phyloP scores from a whole-genome alignment of 2,797 vertebrate genomes.

The Pempheris klunzingeri region DNA sequence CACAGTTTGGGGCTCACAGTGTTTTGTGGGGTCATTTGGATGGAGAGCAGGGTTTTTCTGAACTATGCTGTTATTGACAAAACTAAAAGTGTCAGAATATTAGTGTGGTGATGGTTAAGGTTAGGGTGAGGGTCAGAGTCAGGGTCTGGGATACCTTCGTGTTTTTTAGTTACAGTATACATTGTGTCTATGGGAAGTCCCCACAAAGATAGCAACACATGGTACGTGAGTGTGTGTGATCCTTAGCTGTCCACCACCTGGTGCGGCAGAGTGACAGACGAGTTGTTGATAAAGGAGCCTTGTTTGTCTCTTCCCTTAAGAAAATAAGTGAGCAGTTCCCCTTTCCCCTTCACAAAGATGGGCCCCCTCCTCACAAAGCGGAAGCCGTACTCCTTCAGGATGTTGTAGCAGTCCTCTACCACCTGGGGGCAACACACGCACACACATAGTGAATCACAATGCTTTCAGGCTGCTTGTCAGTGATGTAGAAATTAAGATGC shows the following conservation, averaged over 20 bases:
- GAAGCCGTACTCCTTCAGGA: conserved; percentile 95
- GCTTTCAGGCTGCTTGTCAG: not conserved
- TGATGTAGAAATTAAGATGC: too few relatives aligned
- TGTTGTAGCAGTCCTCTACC: conserved; percentile 95
- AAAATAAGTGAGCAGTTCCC: conserved; percentile 96
- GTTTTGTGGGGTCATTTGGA: too few relatives aligned
- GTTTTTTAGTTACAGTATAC: too few relatives aligned
- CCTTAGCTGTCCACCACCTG: conserved; percentile 95
- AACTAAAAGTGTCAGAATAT: too few relatives aligned
- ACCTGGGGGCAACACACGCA: conserved; percentile 83
- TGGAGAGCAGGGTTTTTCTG: too few relatives aligned
- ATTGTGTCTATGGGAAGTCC: too few relatives aligned
- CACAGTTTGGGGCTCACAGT: too few relatives aligned
- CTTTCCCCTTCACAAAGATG: conserved; percentile 97
- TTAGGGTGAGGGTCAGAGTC: too few relatives aligned
- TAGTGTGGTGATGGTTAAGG: too few relatives aligned
- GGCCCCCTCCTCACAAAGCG: conserved; percentile 94
- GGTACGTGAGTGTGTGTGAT: conserved; percentile 37
- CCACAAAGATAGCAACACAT: too few relatives aligned
- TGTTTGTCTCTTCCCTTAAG: conserved; percentile 95
- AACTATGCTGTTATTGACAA: too few relatives aligned
- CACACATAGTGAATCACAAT: not conserved
- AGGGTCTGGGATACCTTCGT: too few relatives aligned
- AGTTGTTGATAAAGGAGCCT: conserved; percentile 90
- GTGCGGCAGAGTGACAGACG: conserved; percentile 93